A percentile compares a stretch with the other conserved stretches of the same genome.
Conservation (phyloP, 2,113 vertebrate genomes). For the Lycaon pictus region DNA sequence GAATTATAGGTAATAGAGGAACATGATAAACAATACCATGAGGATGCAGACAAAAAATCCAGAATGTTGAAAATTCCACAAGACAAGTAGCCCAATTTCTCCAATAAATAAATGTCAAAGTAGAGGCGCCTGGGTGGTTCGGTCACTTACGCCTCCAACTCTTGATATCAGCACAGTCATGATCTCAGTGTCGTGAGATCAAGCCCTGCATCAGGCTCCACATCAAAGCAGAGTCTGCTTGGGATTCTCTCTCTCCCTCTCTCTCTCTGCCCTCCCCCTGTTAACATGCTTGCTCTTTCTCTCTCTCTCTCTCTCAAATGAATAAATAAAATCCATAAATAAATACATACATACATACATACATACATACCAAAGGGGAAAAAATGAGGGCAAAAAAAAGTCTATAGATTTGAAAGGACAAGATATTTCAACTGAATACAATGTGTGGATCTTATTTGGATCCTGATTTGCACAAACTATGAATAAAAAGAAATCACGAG, state of each 20-base stretch:
- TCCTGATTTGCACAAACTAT: not conserved
- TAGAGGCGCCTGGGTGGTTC: not conserved
- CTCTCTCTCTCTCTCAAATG: not conserved
- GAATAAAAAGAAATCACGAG: not conserved
- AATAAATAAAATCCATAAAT: not conserved
- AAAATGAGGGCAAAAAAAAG: not conserved
- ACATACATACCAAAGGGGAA: not conserved
- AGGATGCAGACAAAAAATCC: not conserved
- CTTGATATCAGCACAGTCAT: not conserved
- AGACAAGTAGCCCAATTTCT: not conserved
- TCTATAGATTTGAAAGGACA: not conserved
- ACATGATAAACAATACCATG: not conserved
- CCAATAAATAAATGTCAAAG: not conserved
- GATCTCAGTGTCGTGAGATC: not conserved
- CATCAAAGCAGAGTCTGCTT: not conserved
- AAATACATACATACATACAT: not conserved
- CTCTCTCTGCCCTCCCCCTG: not conserved
- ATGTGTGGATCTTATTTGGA: not conserved
- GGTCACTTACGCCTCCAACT: not conserved
- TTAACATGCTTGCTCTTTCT: too few relatives aligned
- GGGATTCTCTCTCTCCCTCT: not conserved
- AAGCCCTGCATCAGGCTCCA: not conserved
- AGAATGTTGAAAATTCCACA: not conserved
- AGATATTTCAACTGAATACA: not conserved
- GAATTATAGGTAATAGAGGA: not conserved